Evolutionary conservation across 2,797 vertebrate genomes (phyloP), one percentile per base, ranked within the genome.

Genomic region (Schizopygopsis malacanthus): DNA sequence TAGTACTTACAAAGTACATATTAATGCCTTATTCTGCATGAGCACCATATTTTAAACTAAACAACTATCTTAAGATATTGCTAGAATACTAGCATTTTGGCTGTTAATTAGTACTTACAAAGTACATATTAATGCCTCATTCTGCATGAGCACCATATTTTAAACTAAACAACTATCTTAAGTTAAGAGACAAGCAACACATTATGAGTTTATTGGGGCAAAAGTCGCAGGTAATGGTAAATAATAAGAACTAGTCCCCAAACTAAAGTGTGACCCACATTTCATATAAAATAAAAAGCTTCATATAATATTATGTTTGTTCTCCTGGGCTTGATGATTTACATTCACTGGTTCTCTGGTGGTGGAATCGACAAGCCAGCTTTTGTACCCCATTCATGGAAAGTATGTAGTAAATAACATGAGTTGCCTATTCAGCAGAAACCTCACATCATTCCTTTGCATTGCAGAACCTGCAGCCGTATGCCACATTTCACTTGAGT

Each of bases 401-500:
- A 73, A 56, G 20, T 77, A 76, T 15, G 22, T 54, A 39, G 15
- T 9, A 52, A 6, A 22, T 61, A 63, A 63, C 11, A 2, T 1
- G 3, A 77, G 20, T 22, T 39, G 50, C 11, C n/a, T 39, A 4
- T 41, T 54, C 20, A 59, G 18, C 56, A 83, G 43, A 86, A 39
- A 39, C 11, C 25, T 73, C 3, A 65, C 69, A 33, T 59, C 8
- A 79, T 82, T 71, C 37, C 47, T 28, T 91, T 73, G 59, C 88
- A 2, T 92, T 92, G n/a, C 91, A 96, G 95, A 91, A 94, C 91
- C 90, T 95, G 93, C 87, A 93, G 89, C 87, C 93, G 93, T 41
- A 93, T 94, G 93, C 92, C 92, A 11, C 93, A 95, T 91, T 95
- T 95, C 93, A 91, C 91, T 87, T 95, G 93, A 95, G 87, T 67